Conservation (phyloP, 2,888 invertebrate species). For the Holacanthella duospinosa region DNA sequence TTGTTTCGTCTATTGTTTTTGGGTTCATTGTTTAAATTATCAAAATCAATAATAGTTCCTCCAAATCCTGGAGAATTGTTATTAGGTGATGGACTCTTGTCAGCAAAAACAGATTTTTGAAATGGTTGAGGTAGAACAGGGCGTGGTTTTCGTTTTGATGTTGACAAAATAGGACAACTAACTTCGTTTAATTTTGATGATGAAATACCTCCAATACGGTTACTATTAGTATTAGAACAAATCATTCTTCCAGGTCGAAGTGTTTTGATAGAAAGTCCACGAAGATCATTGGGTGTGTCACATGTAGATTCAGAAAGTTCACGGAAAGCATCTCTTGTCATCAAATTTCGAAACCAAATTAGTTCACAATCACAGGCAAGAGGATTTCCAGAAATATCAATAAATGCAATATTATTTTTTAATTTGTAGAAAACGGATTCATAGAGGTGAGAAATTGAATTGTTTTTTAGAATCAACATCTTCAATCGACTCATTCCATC, state of each 20-base stretch:
- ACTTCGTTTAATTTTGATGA: slow-evolving; percentile 17
- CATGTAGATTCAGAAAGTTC: slow-evolving; percentile 33
- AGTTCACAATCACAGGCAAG: slow-evolving; percentile 63
- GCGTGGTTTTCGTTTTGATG: slow-evolving; percentile 27
- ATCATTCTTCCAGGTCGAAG: slow-evolving; percentile 35
- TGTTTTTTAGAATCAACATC: slow-evolving; percentile 64
- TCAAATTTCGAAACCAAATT: slow-evolving; percentile 61
- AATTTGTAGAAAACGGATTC: slow-evolving; percentile 65
- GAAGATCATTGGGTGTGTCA: slow-evolving; percentile 34
- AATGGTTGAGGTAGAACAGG: slow-evolving; percentile 12
- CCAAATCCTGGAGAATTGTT: neutral
- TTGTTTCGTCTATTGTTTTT: slow-evolving; percentile 7
- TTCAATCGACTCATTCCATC: slow-evolving; percentile 73
- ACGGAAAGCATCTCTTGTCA: slow-evolving; percentile 32
- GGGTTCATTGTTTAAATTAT: neutral
- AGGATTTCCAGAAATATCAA: slow-evolving; percentile 59
- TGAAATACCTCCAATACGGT: slow-evolving; percentile 10
- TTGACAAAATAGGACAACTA: slow-evolving; percentile 24
- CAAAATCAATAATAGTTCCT: neutral
- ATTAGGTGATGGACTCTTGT: no score
- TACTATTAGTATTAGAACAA: slow-evolving; percentile 21
- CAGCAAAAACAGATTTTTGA: neutral
- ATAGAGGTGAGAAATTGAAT: slow-evolving; percentile 60
- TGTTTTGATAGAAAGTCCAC: slow-evolving; percentile 33
- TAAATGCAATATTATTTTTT: slow-evolving; percentile 66